These are phyloP conservation scores for Carettochelys insculpta DNA, from an alignment of 2,113 vertebrate species.

Conservation along the genomic window DNA sequence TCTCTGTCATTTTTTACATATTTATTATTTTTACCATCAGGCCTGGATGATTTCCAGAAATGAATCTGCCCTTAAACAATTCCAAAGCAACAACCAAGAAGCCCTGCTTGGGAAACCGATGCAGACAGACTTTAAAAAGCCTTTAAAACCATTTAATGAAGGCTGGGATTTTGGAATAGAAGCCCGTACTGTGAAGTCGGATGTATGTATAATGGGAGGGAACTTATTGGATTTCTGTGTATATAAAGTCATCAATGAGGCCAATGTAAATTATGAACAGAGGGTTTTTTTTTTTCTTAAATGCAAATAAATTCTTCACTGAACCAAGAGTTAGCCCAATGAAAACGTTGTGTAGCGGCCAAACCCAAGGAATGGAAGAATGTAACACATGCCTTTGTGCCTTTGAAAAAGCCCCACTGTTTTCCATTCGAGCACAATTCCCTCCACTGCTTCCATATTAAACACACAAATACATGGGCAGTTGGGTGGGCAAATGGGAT, in stretches of 20 bases:
- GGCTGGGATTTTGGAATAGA: background rate
- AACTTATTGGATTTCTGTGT: constrained; percentile 23
- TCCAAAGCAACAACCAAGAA: background rate
- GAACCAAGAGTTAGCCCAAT: constrained; percentile 41
- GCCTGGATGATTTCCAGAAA: background rate
- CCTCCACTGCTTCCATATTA: background rate
- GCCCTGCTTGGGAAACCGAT: background rate
- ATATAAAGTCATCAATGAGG: constrained; percentile 28
- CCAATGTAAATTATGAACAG: constrained; percentile 59
- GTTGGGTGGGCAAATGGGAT: background rate
- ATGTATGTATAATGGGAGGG: background rate
- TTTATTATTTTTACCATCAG: background rate
- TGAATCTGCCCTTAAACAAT: background rate
- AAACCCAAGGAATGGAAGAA: constrained; percentile 45
- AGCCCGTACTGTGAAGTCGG: background rate
- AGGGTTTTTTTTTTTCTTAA: background rate
- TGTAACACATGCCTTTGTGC: constrained; percentile 14
- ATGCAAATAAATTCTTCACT: constrained; percentile 57
- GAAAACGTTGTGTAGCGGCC: constrained; percentile 29
- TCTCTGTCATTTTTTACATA: background rate
- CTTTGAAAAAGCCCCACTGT: constrained; percentile 11
- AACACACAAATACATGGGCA: background rate
- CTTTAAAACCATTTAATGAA: background rate
- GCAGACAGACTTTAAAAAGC: background rate
- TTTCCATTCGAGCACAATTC: background rate